Percentiles rank a stretch among this genome's conserved stretches.
Evolutionary conservation across 2,113 vertebrate species (phyloP).

Genomic region (Xiphophorus hellerii): DNA sequence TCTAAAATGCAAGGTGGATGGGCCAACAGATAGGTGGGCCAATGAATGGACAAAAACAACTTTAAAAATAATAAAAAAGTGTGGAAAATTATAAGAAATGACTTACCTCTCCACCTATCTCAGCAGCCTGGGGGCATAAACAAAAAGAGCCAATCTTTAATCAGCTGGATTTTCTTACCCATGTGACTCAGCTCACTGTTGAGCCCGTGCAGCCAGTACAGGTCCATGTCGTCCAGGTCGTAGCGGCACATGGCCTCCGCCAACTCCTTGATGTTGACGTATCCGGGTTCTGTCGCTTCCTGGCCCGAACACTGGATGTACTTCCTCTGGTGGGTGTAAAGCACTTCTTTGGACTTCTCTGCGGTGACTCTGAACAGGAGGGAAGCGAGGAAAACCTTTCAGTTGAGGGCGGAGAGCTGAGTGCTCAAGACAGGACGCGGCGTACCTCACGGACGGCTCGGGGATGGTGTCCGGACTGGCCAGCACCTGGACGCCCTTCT

Average conservation of each 20-base stretch:
- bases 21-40: neutral
- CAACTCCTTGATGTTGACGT: constrained; percentile 90
- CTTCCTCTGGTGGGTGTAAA: constrained; percentile 90
- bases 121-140: no score
- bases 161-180: constrained; percentile 79
- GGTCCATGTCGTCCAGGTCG: constrained; percentile 95
- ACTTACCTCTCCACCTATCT: no score
- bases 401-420: neutral
- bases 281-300: constrained; percentile 87
- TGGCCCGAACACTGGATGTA: constrained; percentile 88
- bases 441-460: constrained; percentile 89
- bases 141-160: neutral
- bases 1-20: neutral
- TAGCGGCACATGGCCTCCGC: constrained; percentile 94
- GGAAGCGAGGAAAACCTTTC: neutral
- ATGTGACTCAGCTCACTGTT: constrained; percentile 88
- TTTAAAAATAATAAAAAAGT: neutral
- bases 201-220: constrained; percentile 90
- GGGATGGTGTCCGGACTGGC: constrained; percentile 92
- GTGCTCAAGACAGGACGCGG: neutral
- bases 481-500: constrained; percentile 96
- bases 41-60: neutral
- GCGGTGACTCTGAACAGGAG: constrained; percentile 79
- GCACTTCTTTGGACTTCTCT: constrained; percentile 86
- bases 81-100: no score